Percentiles rank a stretch among this genome's conserved stretches.
These are phyloP conservation scores for Panopea generosa DNA, from an alignment of 2,888 invertebrate genomes.

Conservation along the genomic window DNA sequence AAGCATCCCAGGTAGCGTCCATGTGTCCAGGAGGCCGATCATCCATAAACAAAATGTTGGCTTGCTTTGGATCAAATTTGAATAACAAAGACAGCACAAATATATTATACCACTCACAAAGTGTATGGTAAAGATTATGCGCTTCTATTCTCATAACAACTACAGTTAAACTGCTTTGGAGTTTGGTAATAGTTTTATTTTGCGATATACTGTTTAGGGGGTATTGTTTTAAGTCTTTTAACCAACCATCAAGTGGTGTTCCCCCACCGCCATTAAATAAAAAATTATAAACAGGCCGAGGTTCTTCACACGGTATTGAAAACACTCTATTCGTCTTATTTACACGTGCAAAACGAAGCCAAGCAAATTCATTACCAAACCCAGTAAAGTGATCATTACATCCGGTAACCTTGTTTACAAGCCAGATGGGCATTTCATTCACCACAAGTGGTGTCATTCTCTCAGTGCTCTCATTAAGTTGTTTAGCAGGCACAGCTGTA, in stretches of 20 bases:
- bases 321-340: slow-evolving; percentile 29
- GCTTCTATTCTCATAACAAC: slow-evolving; percentile 56
- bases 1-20: slow-evolving; percentile 48
- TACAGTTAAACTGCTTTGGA: slow-evolving; percentile 17
- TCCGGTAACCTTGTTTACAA: slow-evolving; percentile 21
- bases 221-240: slow-evolving; percentile 14
- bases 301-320: slow-evolving; percentile 44
- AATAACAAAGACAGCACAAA: slow-evolving; percentile 41
- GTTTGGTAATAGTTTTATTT: slow-evolving; percentile 12
- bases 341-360: slow-evolving; percentile 33
- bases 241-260: slow-evolving; percentile 43
- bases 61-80: slow-evolving; percentile 30
- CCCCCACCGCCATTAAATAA: slow-evolving; percentile 41
- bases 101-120: slow-evolving; percentile 63
- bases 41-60: slow-evolving; percentile 50
- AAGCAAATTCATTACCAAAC: slow-evolving; percentile 49
- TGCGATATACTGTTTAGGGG: background rate
- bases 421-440: slow-evolving; percentile 40
- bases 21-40: slow-evolving; percentile 51
- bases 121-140: slow-evolving; percentile 60
- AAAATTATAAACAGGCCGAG: slow-evolving; percentile 33
- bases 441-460: too few relatives aligned
- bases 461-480: too few relatives aligned
- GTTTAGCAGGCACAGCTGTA: too few relatives aligned
- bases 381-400: slow-evolving; percentile 51